phyloP scores from a whole-genome alignment of 2,113 vertebrate species.

The Hemiprocne comata region DNA sequence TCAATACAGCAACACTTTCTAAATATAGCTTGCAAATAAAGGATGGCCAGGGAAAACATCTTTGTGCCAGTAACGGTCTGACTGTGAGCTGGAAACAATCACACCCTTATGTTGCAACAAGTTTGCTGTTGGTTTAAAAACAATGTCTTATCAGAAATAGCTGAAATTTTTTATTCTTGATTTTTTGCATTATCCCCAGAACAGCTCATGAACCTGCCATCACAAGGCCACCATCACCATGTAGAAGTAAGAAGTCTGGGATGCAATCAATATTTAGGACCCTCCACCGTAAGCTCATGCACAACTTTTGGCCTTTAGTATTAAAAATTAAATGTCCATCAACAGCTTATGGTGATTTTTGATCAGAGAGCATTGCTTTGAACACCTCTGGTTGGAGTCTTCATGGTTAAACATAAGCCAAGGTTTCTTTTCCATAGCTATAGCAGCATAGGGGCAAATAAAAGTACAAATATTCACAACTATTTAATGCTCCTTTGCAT shows the following conservation, averaged over 20 bases:
- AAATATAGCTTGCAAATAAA: background rate
- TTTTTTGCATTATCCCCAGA: background rate
- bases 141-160: background rate
- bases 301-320: background rate
- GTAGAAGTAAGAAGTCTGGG: background rate
- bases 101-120: fast-evolving
- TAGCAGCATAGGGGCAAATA: background rate
- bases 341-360: background rate
- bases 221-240: background rate
- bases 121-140: background rate
- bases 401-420: background rate
- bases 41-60: background rate
- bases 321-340: background rate
- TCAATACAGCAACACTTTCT: fast-evolving
- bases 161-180: background rate
- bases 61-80: background rate
- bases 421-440: background rate
- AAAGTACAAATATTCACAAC: background rate
- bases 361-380: background rate
- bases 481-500: background rate
- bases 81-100: background rate
- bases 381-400: background rate
- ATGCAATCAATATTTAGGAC: background rate
- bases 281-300: background rate
- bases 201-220: background rate